Evolutionary conservation across 2,113 vertebrate genomes (phyloP).

Genomic region (Equus przewalskii): DNA sequence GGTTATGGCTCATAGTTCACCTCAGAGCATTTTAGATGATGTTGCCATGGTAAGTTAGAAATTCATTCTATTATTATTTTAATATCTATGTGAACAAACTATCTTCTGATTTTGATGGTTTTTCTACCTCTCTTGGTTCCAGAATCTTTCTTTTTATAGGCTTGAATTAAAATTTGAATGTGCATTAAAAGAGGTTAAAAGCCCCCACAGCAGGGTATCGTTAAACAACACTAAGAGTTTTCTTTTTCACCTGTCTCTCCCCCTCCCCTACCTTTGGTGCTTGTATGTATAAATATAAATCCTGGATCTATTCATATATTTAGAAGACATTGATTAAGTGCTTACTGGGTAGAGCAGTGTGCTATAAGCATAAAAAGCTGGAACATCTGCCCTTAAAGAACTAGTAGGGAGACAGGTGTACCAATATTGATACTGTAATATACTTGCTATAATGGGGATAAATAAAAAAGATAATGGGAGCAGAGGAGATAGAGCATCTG

Average conservation of each 20-base stretch:
- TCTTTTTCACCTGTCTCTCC: neutral
- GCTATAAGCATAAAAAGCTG: neutral
- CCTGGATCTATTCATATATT: neutral
- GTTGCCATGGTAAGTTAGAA: slow-evolving; percentile 97
- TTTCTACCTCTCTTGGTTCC: neutral
- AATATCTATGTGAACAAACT: neutral
- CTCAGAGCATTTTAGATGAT: slow-evolving; percentile 98
- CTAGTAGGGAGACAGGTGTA: neutral
- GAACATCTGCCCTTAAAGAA: neutral
- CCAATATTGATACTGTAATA: neutral
- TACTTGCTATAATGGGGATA: neutral
- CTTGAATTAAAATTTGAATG: slow-evolving; percentile 24
- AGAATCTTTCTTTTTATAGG: neutral
- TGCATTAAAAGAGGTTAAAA: neutral
- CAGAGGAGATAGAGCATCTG: neutral
- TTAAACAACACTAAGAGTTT: neutral
- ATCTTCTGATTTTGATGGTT: neutral
- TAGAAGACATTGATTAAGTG: neutral
- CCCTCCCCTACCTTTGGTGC: neutral
- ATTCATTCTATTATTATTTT: slow-evolving; percentile 12
- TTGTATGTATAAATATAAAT: neutral
- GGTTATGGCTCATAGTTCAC: slow-evolving; percentile 99
- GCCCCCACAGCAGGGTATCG: neutral
- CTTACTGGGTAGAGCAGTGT: neutral
- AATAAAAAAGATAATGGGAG: neutral